Evolutionary conservation across 2,888 invertebrate genomes (phyloP), one percentile per base, ranked within the genome.

Genomic region (Leptinotarsa tumamoca): DNA sequence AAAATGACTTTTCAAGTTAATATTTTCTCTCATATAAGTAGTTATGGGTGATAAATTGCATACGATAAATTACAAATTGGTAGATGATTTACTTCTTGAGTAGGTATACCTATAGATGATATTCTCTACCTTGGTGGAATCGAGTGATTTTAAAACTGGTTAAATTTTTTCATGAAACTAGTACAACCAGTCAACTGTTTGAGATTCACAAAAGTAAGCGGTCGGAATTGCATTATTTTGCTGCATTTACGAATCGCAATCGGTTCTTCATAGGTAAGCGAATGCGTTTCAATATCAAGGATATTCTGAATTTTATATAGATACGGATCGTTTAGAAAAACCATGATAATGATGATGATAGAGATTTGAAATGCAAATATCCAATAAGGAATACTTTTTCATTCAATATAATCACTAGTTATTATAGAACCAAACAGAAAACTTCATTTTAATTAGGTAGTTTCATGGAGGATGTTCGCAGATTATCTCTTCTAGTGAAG

Each of bases 161-260:
- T 79, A 68, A 61, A 76, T 80, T 82, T 80, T 78, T 80, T 79
- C 73, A 71, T 54, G 72, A 75, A 79, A 77, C 78, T 76, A 77
- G 79, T 76, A 74, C 72, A 79, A 78, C 80, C 75, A 80, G 79
- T 74, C 77, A 67, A 76, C 73, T 74, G 69, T 69, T 68, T 67
- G 71, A 74, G 73, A 75, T 68, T 69, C 67, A 74, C 67, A 67
- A 75, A 71, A 74, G 71, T 58, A 56, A 71, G 73, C 27, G 70
- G 68, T 70, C 74, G 63, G 74, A 77, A 74, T 69, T 63, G 69
- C 51, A 61, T 67, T 68, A 72, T 69, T 74, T 70, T 71, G 68
- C 73, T 63, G 69, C 68, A 63, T 33, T 17, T 63, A n/a, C 63
- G 63, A 63, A 63, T 63, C 58, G 23, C 49, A 58, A 50, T 70